Base-by-base conservation (phyloP, 2,113 vertebrate species). In the Gallinago paraguaiae region DNA sequence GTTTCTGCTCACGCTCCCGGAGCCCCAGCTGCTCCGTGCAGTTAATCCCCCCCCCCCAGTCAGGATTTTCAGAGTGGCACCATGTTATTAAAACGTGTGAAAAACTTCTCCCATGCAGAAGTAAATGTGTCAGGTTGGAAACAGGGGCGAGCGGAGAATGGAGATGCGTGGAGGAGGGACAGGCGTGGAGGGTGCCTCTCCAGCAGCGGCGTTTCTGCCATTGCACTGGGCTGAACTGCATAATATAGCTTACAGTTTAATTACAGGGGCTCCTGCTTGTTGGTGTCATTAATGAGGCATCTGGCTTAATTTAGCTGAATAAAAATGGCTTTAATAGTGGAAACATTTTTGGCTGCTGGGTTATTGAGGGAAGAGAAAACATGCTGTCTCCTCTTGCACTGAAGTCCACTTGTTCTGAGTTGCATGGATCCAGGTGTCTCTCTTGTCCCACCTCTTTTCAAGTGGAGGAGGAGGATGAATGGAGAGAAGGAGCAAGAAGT, bases 261-360 rank as follows among this genome's bases (percentile, higher is more conserved):
- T 98, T 98, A 98, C 96, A 98, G 97, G 96, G 96, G 95, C 95
- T 98, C 79, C 97, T 97, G 96, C 97, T 98, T 96, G 95, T 97
- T 97, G 97, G 93, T 97, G 98, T 98, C 98, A 97, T 97, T 98
- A 98, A 96, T 95, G 97, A 97, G 93, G 97, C 97, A 97, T 97
- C 95, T 33, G 93, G 95, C 95, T 97, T 97, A 98, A 98, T 98
- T 98, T 98, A 98, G 97, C 97, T 91, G 94, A 97, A 95, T 98
- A 97, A 97, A 98, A 98, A 98, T 96, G 97, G 83, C 93, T 97
- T 94, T 93, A 94, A 97, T 97, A 97, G 90, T 93, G 92, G 93
- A 92, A 96, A 82, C 63, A 67, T 92, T 86, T 96, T 94, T 94
- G 94, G 95, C 82, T 95, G 94, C 91, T 88, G 90, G 88, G 92